phyloP scores from a whole-genome alignment of 35 echinoderm and acorn worm genomes.

The Strongylocentrotus purpuratus region DNA sequence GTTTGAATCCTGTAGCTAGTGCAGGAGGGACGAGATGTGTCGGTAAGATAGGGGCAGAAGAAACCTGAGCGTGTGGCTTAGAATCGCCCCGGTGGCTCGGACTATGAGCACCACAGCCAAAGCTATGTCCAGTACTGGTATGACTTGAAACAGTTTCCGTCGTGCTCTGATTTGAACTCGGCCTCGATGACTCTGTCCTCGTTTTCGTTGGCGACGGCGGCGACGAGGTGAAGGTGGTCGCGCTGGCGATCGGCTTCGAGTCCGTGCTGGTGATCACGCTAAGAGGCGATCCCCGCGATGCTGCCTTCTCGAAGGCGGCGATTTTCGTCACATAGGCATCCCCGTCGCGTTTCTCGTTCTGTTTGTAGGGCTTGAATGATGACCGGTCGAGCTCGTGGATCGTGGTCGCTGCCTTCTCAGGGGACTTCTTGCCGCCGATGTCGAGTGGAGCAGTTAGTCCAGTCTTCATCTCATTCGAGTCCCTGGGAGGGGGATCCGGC shows the following conservation, averaged over 20 bases:
- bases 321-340: conserved; percentile 70
- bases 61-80: conserved; percentile 56
- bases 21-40: conserved; percentile 70
- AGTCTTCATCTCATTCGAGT: conserved; percentile 70
- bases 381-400: conserved; percentile 60
- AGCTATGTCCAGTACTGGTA: conserved; percentile 71
- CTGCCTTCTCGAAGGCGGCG: conserved; percentile 51
- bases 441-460: conserved; percentile 61
- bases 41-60: conserved; percentile 68
- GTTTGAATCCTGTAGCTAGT: conserved; percentile 74
- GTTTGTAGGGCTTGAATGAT: conserved; percentile 86
- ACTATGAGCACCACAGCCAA: conserved; percentile 67
- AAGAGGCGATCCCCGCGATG: conserved; percentile 14
- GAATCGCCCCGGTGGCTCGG: conserved; percentile 41
- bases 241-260: conserved; percentile 56
- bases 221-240: conserved; percentile 67
- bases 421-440: conserved; percentile 79
- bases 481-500: conserved; percentile 86
- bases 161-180: conserved; percentile 45
- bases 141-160: conserved; percentile 73
- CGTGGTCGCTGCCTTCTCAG: conserved; percentile 81
- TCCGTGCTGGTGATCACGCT: conserved; percentile 39
- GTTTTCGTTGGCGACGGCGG: conserved; percentile 70
- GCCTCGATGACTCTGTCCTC: conserved; percentile 64
- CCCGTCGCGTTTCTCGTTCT: conserved; percentile 81